These are phyloP conservation scores for Magallana ariakensis DNA, from an alignment of 1,140 invertebrate genomes.

Conservation along the genomic window DNA sequence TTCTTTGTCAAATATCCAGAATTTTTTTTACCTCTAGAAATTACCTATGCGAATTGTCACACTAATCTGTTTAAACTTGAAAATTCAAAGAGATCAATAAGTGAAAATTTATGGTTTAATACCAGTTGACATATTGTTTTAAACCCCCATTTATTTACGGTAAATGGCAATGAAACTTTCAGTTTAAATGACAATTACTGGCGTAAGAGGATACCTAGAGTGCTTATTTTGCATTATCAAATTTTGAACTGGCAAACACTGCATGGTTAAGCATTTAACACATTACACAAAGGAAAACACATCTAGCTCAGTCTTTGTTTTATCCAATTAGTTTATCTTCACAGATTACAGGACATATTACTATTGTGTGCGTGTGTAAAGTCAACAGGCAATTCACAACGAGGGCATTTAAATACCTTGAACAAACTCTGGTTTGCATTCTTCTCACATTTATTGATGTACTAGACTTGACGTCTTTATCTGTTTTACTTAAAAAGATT, in stretches of 20 bases:
- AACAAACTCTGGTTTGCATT: conserved; percentile 3
- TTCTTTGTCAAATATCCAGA: conserved; percentile 11
- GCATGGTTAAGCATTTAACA: background rate
- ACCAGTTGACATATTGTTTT: conserved; percentile 34
- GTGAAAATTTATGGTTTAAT: conserved; percentile 30
- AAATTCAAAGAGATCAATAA: conserved; percentile 17
- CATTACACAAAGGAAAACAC: background rate
- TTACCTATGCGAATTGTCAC: background rate
- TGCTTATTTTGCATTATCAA: background rate
- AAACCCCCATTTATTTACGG: conserved; percentile 14
- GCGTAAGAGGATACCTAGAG: background rate
- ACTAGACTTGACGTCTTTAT: too few species aligned
- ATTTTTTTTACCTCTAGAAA: background rate
- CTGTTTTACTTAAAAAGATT: background rate
- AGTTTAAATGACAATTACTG: background rate
- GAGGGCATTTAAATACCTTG: conserved; percentile 19
- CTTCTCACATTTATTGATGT: background rate
- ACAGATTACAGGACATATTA: conserved; percentile 12
- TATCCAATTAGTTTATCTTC: conserved; percentile 28
- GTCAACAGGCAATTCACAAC: conserved; percentile 17
- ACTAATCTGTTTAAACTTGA: conserved; percentile 21
- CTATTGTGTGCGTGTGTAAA: background rate
- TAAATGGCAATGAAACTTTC: background rate
- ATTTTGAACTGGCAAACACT: background rate
- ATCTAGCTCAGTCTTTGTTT: conserved; percentile 14